Base-by-base conservation (phyloP, 2,888 invertebrate genomes). In the Lissonota sp. region DNA sequence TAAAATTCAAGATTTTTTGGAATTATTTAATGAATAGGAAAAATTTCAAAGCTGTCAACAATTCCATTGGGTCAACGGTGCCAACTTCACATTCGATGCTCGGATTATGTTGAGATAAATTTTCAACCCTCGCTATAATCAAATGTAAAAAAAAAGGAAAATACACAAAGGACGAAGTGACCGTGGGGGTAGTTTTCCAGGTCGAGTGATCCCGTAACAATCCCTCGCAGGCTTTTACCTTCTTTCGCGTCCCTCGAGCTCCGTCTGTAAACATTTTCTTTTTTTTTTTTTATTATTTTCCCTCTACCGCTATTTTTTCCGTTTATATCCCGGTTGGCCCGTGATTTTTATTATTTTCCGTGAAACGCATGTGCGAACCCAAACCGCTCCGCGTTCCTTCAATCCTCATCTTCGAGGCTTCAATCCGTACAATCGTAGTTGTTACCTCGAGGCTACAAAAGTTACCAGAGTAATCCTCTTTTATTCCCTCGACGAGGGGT, bases 391-490 rank as follows among this genome's bases (percentile, higher is more conserved):
- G 12, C 10, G 40, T 40, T 26, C 16, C 58, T 16, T 39, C 14
- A 44, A 10, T n/a, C n/a, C 62, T 16, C 67, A 62, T 60, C 51
- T 53, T 42, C 58, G 51, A 39, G 60, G 46, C 16, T 26, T 58
- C 57, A 53, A 67, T 8, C 44, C 14, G 58, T 40, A 77, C 71
- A n/a, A 72, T 72, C 57, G 58, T 51, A 55, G 49, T 62, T 73
- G 62, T 55, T 73, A n/a, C n/a, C 74, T 75, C 71, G 55, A 53
- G 66, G 83, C 80, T 74, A 84, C 82, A 84, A 80, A 84, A 85
- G 78, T 86, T 83, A 84, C 85, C 42, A 77, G 75, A 77, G 82
- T 86, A 84, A 83, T 84, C 80, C 73, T 79, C 83, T 88, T 88
- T 86, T 85, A 84, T 84, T 83, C 73, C 72, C 57, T 74, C 14